Base-by-base conservation (phyloP, 2,797 vertebrate genomes). In the Dallia pectoralis region DNA sequence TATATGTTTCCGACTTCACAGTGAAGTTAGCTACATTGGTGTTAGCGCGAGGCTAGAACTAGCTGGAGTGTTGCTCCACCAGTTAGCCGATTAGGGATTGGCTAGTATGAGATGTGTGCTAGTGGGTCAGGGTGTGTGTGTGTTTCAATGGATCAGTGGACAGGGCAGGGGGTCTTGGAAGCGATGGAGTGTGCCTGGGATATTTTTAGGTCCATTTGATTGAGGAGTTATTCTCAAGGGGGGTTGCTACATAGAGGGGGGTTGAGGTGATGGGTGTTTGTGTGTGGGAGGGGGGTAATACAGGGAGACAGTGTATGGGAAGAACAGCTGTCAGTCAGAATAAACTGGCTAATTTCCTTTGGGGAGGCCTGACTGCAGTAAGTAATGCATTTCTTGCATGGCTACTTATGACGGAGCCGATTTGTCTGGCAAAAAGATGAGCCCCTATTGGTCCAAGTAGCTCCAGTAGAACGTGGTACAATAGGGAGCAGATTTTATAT, bases 171-270 rank as follows among this genome's bases (percentile, higher is more conserved):
- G 83, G 84, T 69, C 79, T 84, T 75, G 76, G 77, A 85, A 83
- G 82, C 85, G 82, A 77, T 87, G 88, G 88, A 91, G 88, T 89
- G 86, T 89, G 89, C 86, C 87, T 85, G 75, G 69, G 86, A 86
- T 93, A 93, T 93, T 93, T 93, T 91, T 91, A 92, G 89, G 85
- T 87, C 87, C 86, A 86, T 84, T 89, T 92, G 91, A 93, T 92
- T 92, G 90, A 91, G 90, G 89, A 92, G 92, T 92, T 91, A 92
- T 92, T 90, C 90, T 89, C 91, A 79, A 74, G 86, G 87, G 89
- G 88, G 84, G 83, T 81, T 78, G 87, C 51, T 81, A 83, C 84
- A 82, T 33, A 18, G 75, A 80, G 56, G 70, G 47, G 53, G 53
- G 22, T 59, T 22, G 53, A 59, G 53, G 22, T 59, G 12, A 63